These are phyloP conservation scores for Xylota segnis DNA, from an alignment of 2,888 invertebrate species.

Conservation along the genomic window DNA sequence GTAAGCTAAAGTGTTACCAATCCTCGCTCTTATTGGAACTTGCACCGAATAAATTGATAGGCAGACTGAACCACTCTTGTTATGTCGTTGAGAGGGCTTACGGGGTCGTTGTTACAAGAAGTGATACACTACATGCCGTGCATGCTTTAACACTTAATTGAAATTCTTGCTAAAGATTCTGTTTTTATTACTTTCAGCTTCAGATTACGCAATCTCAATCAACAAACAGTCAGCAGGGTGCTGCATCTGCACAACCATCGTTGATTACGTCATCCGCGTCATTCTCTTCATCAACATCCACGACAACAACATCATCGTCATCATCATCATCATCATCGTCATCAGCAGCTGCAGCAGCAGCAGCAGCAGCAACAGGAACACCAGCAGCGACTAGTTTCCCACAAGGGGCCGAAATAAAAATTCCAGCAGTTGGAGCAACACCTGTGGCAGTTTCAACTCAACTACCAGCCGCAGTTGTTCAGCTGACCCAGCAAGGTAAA, in stretches of 20 bases:
- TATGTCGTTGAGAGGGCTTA: too few relatives aligned
- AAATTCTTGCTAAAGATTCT: too few relatives aligned
- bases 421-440: slow-evolving; percentile 86
- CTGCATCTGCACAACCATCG: slow-evolving; percentile 64
- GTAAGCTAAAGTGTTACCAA: too few relatives aligned
- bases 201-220: slow-evolving; percentile 83
- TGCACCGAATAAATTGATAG: too few relatives aligned
- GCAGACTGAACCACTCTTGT: too few relatives aligned
- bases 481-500: slow-evolving; percentile 87
- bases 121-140: too few relatives aligned
- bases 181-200: slow-evolving; percentile 25
- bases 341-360: too few relatives aligned
- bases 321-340: too few relatives aligned
- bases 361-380: too few relatives aligned
- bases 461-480: slow-evolving; percentile 87
- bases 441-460: slow-evolving; percentile 87
- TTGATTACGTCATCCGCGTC: slow-evolving; percentile 63
- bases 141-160: too few relatives aligned
- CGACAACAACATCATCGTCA: slow-evolving; percentile 39
- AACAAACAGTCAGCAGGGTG: slow-evolving; percentile 67
- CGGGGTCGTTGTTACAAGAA: too few relatives aligned
- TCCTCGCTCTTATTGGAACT: too few relatives aligned
- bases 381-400: slow-evolving; percentile 78
- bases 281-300: slow-evolving; percentile 48
- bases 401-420: slow-evolving; percentile 86